These are phyloP conservation scores for Alcis repandata DNA, from an alignment of 2,888 invertebrate species.

Conservation along the genomic window DNA sequence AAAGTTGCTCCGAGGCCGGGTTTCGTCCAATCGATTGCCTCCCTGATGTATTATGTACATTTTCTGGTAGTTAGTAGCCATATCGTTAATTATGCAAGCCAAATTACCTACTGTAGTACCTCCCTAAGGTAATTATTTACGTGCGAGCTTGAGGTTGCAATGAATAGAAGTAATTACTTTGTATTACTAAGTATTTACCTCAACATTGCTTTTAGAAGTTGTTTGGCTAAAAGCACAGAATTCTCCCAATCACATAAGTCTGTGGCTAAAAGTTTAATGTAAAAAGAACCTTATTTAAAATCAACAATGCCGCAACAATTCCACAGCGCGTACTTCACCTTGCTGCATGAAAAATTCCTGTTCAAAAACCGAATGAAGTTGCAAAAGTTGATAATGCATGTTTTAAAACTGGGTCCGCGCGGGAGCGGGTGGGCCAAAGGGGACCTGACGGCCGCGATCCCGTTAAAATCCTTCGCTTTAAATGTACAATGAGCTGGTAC, in stretches of 20 bases:
- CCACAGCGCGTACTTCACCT: conserved; percentile 1
- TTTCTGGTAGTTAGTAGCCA: conserved; percentile 47
- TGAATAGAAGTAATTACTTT: neutral
- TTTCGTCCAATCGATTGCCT: conserved; percentile 64
- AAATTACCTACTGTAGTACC: conserved; percentile 42
- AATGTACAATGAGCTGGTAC: conserved; percentile 64
- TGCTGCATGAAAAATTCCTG: conserved; percentile 31
- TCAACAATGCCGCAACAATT: neutral
- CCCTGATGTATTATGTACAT: conserved; percentile 54
- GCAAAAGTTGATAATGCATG: conserved; percentile 61
- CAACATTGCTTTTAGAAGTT: no score
- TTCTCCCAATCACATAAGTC: no score
- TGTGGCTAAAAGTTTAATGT: neutral
- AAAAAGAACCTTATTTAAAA: neutral
- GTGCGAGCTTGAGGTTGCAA: conserved; percentile 5
- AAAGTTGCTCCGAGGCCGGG: conserved; percentile 63
- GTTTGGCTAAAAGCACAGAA: no score
- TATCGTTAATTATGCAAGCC: conserved; percentile 46
- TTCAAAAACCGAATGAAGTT: conserved; percentile 46
- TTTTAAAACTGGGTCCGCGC: conserved; percentile 59
- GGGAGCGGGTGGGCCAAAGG: conserved; percentile 50
- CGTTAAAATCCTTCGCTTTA: conserved; percentile 62
- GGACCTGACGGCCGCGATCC: conserved; percentile 51
- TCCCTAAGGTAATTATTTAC: conserved; percentile 9
- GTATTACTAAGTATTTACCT: neutral